Evolutionary conservation across 2,888 invertebrate genomes (phyloP).

Genomic region (Pyrochroa serraticornis): DNA sequence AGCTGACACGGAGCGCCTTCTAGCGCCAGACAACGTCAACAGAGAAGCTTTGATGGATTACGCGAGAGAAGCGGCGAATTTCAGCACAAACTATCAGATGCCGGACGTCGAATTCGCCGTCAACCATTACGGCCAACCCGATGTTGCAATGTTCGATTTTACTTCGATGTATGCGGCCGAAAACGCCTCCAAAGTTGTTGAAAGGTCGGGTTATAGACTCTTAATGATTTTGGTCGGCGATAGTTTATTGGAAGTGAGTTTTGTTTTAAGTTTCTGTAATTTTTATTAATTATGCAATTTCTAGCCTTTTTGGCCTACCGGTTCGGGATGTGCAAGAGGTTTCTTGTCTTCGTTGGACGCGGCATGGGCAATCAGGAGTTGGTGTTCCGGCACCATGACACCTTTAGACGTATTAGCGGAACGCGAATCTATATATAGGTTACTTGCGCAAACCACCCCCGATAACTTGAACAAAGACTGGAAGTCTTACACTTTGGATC

Average conservation of each 20-base stretch:
- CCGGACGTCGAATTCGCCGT: conserved; percentile 92
- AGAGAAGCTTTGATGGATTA: conserved; percentile 87
- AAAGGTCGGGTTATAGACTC: conserved; percentile 74
- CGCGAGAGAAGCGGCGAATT: conserved; percentile 93
- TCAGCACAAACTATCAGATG: conserved; percentile 87
- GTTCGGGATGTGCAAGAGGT: conserved; percentile 96
- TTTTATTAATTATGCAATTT: conserved; percentile 40
- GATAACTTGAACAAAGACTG: conserved; percentile 93
- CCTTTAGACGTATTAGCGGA: conserved; percentile 90
- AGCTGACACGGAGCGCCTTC: conserved; percentile 85
- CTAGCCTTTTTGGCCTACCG: conserved; percentile 97
- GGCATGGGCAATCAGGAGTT: conserved; percentile 90
- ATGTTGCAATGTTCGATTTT: conserved; percentile 98
- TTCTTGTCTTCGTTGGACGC: conserved; percentile 96
- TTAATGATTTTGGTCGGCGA: conserved; percentile 94
- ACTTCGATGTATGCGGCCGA: conserved; percentile 98
- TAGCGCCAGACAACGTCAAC: conserved; percentile 90
- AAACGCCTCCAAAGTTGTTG: conserved; percentile 87
- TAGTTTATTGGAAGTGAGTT: conserved; percentile 82
- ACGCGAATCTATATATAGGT: conserved; percentile 78
- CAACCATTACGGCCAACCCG: conserved; percentile 96
- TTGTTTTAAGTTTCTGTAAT: neutral
- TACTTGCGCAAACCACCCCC: conserved; percentile 91
- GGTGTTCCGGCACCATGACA: conserved; percentile 72
- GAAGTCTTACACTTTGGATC: conserved; percentile 85